Base-by-base conservation (phyloP, 2,888 invertebrate genomes). In the Polia nebulosa region DNA sequence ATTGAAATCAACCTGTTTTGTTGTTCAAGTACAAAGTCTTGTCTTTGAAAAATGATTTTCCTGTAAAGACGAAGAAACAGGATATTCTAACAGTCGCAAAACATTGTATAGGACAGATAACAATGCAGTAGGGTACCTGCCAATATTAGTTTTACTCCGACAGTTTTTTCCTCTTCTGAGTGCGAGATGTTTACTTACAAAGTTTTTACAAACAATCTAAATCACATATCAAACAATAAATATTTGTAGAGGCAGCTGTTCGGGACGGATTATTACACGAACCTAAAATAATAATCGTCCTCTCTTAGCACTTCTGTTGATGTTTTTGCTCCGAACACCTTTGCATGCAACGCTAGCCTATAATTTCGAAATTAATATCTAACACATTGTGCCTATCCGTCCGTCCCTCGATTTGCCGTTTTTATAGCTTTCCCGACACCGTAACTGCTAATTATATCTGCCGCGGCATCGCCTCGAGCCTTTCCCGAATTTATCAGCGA, bases 341-440 rank as follows among this genome's bases (percentile, higher is more conserved):
- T 94, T 91, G 90, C 89, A 87, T 84, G 89, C 84, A 86, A 83
- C 83, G 77, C 80, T 86, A 91, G 90, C 90, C 95, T 94, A 92
- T 94, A 94, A 95, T 95, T 95, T 95, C 80, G 86, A 89, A 92
- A 95, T 95, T 95, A 94, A 95, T 94, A 94, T 94, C 93, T 94
- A 94, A 95, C 95, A 95, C 94, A 94, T 94, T 95, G 94, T 92
- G 93, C 88, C 93, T 93, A 92, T 93, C 93, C 91, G 90, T 87
- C 87, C 88, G 90, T 89, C 91, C 91, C 89, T 93, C 89, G 89
- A 91, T 93, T 93, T 90, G 91, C 91, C 85, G 93, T 94, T 94
- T 94, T 92, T 92, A 92, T 92, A 85, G 90, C 90, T 89, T 91
- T 90, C 86, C 91, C 86, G 91, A 93, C 93, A 93, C 92, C 91